Percentiles rank a stretch among this genome's conserved stretches.
These are phyloP conservation scores for Holothuria leucospilota DNA, from an alignment of 53 echinoderm and acorn worm species.

Conservation along the genomic window DNA sequence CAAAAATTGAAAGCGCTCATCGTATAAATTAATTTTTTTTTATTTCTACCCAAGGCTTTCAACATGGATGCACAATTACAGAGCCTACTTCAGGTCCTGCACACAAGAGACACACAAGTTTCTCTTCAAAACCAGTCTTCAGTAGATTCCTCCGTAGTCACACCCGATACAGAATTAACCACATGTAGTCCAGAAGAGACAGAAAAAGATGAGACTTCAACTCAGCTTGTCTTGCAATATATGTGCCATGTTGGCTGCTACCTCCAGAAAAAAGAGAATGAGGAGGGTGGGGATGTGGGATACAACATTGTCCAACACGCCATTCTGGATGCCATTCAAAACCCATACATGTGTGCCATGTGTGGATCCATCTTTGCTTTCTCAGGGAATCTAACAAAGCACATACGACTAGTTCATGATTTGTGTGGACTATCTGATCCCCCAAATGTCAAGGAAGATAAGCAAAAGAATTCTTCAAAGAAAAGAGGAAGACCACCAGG, in stretches of 20 bases:
- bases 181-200: too few relatives aligned
- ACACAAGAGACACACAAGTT: too few relatives aligned
- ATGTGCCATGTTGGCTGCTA: constrained; percentile 14
- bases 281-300: not conserved
- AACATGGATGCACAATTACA: too few relatives aligned
- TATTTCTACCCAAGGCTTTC: too few relatives aligned
- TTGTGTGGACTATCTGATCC: not conserved
- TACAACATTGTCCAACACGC: constrained; percentile 21
- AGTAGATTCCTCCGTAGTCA: too few relatives aligned
- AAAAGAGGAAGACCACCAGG: constrained; percentile 30
- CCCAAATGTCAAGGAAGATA: not conserved
- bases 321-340: not conserved
- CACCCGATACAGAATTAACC: too few relatives aligned
- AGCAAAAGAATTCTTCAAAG: not conserved
- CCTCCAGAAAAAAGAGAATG: not conserved
- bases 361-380: constrained; percentile 22
- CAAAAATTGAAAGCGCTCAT: too few relatives aligned
- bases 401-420: not conserved
- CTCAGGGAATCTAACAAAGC: constrained; percentile 20
- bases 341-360: constrained; percentile 41
- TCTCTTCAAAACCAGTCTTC: too few relatives aligned
- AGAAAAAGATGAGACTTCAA: not conserved
- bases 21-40: too few relatives aligned
- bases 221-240: not conserved
- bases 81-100: too few relatives aligned